phyloP scores from a whole-genome alignment of 2,888 invertebrate species.

The Pilophorus perplexus region DNA sequence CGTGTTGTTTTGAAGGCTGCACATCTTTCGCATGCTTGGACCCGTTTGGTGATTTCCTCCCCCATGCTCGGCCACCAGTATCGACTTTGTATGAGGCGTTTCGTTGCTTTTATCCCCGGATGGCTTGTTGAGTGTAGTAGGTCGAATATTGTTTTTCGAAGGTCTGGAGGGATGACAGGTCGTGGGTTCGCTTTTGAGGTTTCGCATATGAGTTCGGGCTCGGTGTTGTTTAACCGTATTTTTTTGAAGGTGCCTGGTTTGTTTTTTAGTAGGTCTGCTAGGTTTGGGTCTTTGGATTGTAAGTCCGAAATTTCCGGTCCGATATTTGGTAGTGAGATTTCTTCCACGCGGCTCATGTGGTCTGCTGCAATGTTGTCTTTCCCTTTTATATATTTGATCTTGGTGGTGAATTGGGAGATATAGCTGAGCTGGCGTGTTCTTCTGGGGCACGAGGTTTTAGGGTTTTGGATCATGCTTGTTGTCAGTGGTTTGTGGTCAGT shows the following conservation, averaged over 20 bases:
- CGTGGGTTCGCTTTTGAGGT: background rate
- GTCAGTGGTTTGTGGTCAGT: conserved; percentile 44
- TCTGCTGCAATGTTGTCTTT: conserved; percentile 36
- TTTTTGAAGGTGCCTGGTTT: background rate
- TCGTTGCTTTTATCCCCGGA: background rate
- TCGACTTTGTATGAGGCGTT: background rate
- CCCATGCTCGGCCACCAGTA: background rate
- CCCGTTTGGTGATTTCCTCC: background rate
- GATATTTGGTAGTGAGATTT: background rate
- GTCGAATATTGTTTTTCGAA: background rate
- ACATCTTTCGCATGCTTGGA: background rate
- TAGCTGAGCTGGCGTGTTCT: conserved; percentile 49
- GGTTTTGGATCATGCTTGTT: conserved; percentile 40
- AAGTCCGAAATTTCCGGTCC: background rate
- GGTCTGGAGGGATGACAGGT: background rate
- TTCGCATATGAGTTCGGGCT: background rate
- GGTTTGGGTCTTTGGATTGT: background rate
- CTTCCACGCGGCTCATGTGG: background rate
- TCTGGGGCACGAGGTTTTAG: conserved; percentile 39
- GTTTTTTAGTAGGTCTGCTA: background rate
- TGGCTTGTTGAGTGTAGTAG: background rate
- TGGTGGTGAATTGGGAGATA: conserved; percentile 51
- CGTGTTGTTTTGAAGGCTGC: background rate
- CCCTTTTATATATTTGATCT: conserved; percentile 47
- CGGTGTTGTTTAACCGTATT: background rate